Evolutionary conservation across 2,888 invertebrate genomes (phyloP).

Genomic region (Amphipyra tragopoginis): DNA sequence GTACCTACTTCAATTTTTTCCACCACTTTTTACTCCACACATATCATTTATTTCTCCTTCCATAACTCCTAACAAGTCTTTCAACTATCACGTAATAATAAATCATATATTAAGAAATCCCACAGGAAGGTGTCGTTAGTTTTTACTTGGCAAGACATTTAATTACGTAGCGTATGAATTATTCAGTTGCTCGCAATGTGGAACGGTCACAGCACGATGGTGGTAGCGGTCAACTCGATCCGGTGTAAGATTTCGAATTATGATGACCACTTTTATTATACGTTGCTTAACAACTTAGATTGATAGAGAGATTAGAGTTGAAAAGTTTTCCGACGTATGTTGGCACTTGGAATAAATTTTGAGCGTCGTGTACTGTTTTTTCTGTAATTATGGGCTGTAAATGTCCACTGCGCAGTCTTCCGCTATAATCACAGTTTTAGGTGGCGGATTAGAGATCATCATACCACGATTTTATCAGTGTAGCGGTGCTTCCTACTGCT

Average conservation of each 20-base stretch:
- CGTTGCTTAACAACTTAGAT: constrained; percentile 56
- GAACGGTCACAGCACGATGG: constrained; percentile 86
- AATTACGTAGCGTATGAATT: constrained; percentile 84
- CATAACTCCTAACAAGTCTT: constrained; percentile 21
- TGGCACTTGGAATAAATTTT: constrained; percentile 37
- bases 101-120: constrained; percentile 69
- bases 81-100: constrained; percentile 39
- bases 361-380: constrained; percentile 35
- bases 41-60: constrained; percentile 33
- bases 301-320: constrained; percentile 56
- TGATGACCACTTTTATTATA: constrained; percentile 59
- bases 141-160: constrained; percentile 84
- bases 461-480: constrained; percentile 31
- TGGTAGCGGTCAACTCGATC: constrained; percentile 77
- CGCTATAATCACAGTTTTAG: constrained; percentile 12
- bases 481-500: constrained; percentile 5
- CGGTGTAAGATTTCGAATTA: constrained; percentile 62
- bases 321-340: constrained; percentile 54
- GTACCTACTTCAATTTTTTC: constrained; percentile 13
- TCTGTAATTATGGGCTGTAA: constrained; percentile 46
- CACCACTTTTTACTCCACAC: constrained; percentile 17
- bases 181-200: constrained; percentile 80
- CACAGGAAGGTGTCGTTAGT: constrained; percentile 82
- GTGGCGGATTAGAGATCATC: constrained; percentile 29
- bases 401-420: constrained; percentile 33